A percentile compares a stretch with the other conserved stretches of the same genome.
Evolutionary conservation across 92 coral and sea anemone genomes (phyloP).

Genomic region (Micromussa lordhowensis): DNA sequence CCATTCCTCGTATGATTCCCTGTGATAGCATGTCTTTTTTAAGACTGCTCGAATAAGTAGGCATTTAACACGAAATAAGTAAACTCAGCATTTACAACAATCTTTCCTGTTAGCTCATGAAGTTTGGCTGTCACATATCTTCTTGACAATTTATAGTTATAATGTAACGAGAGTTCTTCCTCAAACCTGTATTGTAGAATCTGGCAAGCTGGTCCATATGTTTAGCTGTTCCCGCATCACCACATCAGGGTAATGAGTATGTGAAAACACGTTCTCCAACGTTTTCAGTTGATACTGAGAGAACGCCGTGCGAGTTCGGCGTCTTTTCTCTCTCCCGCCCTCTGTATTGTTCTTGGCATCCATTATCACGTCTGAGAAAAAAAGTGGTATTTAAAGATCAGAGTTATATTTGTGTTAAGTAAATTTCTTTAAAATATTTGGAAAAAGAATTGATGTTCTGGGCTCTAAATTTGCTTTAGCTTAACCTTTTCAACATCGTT

Average conservation of each 20-base stretch:
- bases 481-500: neutral
- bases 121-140: neutral
- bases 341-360: conserved; percentile 84
- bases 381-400: neutral
- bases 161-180: neutral
- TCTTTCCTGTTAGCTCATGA: neutral
- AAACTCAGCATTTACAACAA: neutral
- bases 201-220: conserved; percentile 81
- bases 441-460: neutral
- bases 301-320: conserved; percentile 96
- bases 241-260: conserved; percentile 96
- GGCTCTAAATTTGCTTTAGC: neutral
- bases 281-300: conserved; percentile 90
- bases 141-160: neutral
- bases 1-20: neutral
- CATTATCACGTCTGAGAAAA: conserved; percentile 80
- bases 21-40: neutral
- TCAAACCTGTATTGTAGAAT: conserved; percentile 90
- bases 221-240: conserved; percentile 92
- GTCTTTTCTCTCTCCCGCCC: conserved; percentile 69
- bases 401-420: too few relatives aligned
- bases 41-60: neutral
- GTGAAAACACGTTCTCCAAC: conserved; percentile 84
- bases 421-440: neutral
- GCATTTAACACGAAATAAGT: neutral